These are phyloP conservation scores for Tridacna crocea DNA, from an alignment of 2,888 invertebrate species.

Conservation along the genomic window DNA sequence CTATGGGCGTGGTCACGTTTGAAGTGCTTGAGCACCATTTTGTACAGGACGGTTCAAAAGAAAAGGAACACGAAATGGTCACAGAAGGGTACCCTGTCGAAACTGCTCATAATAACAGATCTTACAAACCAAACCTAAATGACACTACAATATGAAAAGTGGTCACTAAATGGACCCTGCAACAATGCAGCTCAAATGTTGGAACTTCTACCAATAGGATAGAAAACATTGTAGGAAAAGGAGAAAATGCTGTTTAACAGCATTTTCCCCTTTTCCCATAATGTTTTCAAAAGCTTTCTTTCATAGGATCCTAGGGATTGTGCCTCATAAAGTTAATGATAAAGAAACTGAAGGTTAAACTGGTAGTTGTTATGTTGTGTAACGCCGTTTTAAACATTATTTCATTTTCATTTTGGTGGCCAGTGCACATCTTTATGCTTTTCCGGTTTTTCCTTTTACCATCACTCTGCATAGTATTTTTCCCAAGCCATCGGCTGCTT, in stretches of 20 bases:
- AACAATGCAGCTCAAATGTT: neutral
- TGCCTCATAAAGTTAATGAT: too few relatives aligned
- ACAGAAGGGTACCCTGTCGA: neutral
- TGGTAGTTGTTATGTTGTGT: neutral
- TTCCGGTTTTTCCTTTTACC: too few relatives aligned
- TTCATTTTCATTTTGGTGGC: neutral
- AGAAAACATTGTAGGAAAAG: neutral
- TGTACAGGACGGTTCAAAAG: slow-evolving; percentile 15
- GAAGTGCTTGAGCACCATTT: slow-evolving; percentile 65
- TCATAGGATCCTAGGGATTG: neutral
- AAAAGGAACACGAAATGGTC: neutral
- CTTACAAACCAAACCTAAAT: neutral
- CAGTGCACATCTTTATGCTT: neutral
- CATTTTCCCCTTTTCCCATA: too few relatives aligned
- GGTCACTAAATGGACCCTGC: neutral
- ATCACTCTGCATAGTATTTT: too few relatives aligned
- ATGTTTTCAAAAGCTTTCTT: neutral
- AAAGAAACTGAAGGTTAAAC: neutral
- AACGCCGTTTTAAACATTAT: neutral
- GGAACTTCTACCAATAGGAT: neutral
- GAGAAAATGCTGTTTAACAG: neutral
- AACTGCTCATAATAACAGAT: neutral
- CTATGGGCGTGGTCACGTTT: slow-evolving; percentile 84
- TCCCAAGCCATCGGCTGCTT: too few relatives aligned
- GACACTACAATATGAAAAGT: neutral